Evolutionary conservation across 35 echinoderm and acorn worm genomes (phyloP).

Genomic region (Antedon bifida): DNA sequence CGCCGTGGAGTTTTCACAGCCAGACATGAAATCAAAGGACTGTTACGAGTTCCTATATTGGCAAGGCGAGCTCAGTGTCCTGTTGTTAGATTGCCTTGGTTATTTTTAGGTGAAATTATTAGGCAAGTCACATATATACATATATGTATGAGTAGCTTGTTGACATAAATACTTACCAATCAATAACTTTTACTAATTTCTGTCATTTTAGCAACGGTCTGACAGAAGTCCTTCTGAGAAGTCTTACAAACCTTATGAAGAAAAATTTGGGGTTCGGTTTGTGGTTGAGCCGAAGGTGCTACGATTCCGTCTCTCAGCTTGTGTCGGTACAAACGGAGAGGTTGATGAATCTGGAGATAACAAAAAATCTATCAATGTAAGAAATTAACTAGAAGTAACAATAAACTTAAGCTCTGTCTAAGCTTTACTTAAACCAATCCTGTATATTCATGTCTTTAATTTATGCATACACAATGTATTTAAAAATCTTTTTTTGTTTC

Average conservation of each 20-base stretch:
- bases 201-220: background rate
- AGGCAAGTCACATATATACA: background rate
- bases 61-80: too few species aligned
- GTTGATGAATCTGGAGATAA: constrained; percentile 23
- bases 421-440: too few species aligned
- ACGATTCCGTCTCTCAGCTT: constrained; percentile 50
- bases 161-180: background rate
- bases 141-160: too few species aligned
- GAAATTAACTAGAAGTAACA: background rate
- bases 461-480: too few species aligned
- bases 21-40: too few species aligned
- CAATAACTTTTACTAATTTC: background rate
- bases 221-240: constrained; percentile 26
- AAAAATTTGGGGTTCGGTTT: constrained; percentile 69
- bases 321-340: constrained; percentile 29
- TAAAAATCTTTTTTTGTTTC: background rate
- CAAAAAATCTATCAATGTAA: constrained; percentile 47
- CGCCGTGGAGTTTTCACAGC: too few species aligned
- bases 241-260: constrained; percentile 61
- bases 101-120: background rate
- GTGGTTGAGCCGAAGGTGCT: constrained; percentile 43
- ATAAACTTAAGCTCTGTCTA: too few species aligned
- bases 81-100: too few species aligned
- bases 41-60: too few species aligned
- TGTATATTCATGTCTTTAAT: too few species aligned